Evolutionary conservation across 2,888 invertebrate species (phyloP), one percentile per base, ranked within the genome.

Genomic region (Nebria salina): DNA sequence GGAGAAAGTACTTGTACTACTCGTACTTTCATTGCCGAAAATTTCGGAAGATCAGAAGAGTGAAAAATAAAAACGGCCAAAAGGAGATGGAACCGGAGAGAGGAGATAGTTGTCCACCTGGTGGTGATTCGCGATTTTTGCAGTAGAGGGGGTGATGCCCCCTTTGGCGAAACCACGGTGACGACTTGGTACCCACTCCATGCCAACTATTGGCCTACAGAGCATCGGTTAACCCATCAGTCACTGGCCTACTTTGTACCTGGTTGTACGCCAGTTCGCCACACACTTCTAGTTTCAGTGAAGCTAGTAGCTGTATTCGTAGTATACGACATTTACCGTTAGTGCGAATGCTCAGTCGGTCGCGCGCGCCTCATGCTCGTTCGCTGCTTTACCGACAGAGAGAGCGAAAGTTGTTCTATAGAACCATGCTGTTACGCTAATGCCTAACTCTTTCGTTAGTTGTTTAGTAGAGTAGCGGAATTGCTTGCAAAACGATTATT

Each of bases 191-290:
- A 54, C 73, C 73, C 73, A 73, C 73, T 73, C 41, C 73, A 34
- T 41, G 15, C 72, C 77, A 77, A 77, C 77, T 77, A 77, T 54
- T 77, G 77, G 77, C 77, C 77, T 77, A 77, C 72, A 77, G 77
- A 72, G 68, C 72, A 64, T 77, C 72, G 77, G 26, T 64, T 54
- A 54, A 65, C 66, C 72, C 77, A 72, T 72, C 77, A 88, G 88
- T 89, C 86, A 84, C 87, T 88, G 88, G 87, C 89, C 89, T 89
- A 89, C 89, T 89, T 89, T 88, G 86, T 86, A 88, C 88, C 88
- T 88, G 88, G 86, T 86, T 86, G 77, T 65, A 65, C 65, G 64
- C 26, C 64, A 41, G 65, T n/a, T 64, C 68, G 65, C 66, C 66
- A 68, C 75, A 76, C 20, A 8, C 54, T 75, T 42, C 75, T 26